These are phyloP conservation scores for Drosophila guanche DNA, from an alignment of 1,140 invertebrate genomes.

Conservation along the genomic window DNA sequence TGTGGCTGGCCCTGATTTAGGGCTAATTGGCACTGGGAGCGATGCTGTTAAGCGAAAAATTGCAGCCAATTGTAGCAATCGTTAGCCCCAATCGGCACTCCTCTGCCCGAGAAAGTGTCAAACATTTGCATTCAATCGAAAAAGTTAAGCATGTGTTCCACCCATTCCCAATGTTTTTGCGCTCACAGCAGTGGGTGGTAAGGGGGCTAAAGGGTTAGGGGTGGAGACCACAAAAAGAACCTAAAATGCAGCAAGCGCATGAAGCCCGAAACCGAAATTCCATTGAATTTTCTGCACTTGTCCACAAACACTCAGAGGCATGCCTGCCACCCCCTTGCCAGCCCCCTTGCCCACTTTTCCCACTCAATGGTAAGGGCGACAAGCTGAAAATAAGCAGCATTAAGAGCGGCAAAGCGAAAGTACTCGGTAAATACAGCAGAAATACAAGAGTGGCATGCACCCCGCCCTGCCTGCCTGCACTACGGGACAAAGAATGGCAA, in stretches of 20 bases:
- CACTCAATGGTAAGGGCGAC: constrained; percentile 6
- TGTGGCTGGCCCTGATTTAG: too few relatives aligned
- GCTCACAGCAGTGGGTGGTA: constrained; percentile 28
- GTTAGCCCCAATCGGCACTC: too few relatives aligned
- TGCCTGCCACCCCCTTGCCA: background rate
- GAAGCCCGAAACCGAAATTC: constrained; percentile 14
- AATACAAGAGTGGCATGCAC: background rate
- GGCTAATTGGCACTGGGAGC: too few relatives aligned
- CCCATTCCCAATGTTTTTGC: background rate
- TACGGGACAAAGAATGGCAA: background rate
- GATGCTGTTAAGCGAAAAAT: too few relatives aligned
- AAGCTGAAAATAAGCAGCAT: constrained; percentile 49
- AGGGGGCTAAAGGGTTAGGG: constrained; percentile 20
- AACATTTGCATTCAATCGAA: too few relatives aligned
- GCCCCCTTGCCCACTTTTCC: too few relatives aligned
- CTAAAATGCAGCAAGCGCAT: constrained; percentile 33
- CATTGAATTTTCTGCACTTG: too few relatives aligned
- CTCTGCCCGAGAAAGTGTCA: too few relatives aligned
- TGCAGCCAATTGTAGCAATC: too few relatives aligned
- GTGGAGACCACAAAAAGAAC: constrained; percentile 22
- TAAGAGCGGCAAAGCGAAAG: constrained; percentile 58
- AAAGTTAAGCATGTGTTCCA: too few relatives aligned
- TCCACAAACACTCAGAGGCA: too few relatives aligned
- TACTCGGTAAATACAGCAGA: constrained; percentile 51
- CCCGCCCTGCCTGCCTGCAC: too few relatives aligned